Evolutionary conservation across 2,113 vertebrate genomes (phyloP), one percentile per base, ranked within the genome.

Genomic region (Jacana jacana): DNA sequence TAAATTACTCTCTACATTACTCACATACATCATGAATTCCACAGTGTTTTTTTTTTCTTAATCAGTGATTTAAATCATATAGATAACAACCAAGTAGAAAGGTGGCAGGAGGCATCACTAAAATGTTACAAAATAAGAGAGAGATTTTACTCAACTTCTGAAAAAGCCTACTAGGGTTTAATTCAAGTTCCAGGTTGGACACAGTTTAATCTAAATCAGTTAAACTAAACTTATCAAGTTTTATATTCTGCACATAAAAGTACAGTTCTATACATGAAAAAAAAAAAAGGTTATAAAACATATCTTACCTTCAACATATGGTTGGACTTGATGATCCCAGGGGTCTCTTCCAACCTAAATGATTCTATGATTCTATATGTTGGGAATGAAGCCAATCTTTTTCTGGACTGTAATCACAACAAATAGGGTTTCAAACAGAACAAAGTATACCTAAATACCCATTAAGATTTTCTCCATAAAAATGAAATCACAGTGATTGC

Each of bases 231-330:
- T 57, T 61, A 66, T 37, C 71, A 75, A 68, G 35, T 76, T 66
- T 82, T 82, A 33, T 60, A 39, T 66, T 68, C 39, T 37, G 54
- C 33, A 69, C 63, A 86, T 60, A 68, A 66, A 75, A 85, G 66
- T 72, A 51, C 66, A 66, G 19, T 68, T 86, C 15, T 77, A 51
- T 58, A 68, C 30, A 60, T 77, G 19, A 86, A 68, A 58, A 75
- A 57, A 65, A 51, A 44, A 17, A 28, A 39, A 76, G 66, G 9
- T 66, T 49, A 66, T 58, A 10, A 86, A 69, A 77, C 77, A 77
- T 77, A 60, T 60, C 99, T 99, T 97, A 99, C 99, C 99, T 98
- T 99, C 99, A 91, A 99, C 99, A n/a, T n/a, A n/a, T n/a, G n/a
- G n/a, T n/a, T n/a, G n/a, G n/a, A n/a, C n/a, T n/a, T n/a, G n/a